phyloP scores from a whole-genome alignment of 2,888 invertebrate genomes.

The Philereme transversata region DNA sequence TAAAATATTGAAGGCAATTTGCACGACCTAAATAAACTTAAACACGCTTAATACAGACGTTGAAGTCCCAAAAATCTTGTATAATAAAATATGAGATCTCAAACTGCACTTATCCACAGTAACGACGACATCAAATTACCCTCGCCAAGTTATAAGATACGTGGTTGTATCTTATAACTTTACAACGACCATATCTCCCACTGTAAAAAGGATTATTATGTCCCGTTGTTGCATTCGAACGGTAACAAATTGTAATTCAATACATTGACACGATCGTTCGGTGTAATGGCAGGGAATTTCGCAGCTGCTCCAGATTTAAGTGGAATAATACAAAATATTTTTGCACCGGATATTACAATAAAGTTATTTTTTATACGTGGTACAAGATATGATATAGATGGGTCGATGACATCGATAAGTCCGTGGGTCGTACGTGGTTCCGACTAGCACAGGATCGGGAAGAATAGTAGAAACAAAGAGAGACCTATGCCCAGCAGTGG shows the following conservation, averaged over 20 bases:
- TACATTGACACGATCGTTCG: constrained; percentile 31
- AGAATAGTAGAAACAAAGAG: too few species aligned
- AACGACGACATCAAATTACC: constrained; percentile 20
- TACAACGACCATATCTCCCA: constrained; percentile 17
- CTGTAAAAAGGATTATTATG: constrained; percentile 42
- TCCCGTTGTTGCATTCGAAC: constrained; percentile 42
- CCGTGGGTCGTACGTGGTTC: too few species aligned
- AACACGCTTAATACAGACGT: neutral
- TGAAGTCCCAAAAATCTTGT: constrained; percentile 2
- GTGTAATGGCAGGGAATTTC: constrained; percentile 36
- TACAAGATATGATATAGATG: too few species aligned
- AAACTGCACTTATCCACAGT: constrained; percentile 2
- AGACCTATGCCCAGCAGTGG: too few species aligned
- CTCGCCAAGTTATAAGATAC: neutral
- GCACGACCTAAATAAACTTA: too few species aligned
- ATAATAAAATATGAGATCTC: neutral
- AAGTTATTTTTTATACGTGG: too few species aligned
- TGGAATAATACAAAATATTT: constrained; percentile 20
- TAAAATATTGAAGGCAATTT: too few species aligned
- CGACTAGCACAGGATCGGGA: too few species aligned
- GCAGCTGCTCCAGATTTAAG: constrained; percentile 40
- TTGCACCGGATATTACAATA: neutral
- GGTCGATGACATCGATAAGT: too few species aligned
- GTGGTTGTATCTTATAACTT: constrained; percentile 15
- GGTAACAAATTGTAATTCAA: constrained; percentile 41